Evolutionary conservation across 2,113 vertebrate species (phyloP), one percentile per base, ranked within the genome.

Genomic region (Scortum barcoo): DNA sequence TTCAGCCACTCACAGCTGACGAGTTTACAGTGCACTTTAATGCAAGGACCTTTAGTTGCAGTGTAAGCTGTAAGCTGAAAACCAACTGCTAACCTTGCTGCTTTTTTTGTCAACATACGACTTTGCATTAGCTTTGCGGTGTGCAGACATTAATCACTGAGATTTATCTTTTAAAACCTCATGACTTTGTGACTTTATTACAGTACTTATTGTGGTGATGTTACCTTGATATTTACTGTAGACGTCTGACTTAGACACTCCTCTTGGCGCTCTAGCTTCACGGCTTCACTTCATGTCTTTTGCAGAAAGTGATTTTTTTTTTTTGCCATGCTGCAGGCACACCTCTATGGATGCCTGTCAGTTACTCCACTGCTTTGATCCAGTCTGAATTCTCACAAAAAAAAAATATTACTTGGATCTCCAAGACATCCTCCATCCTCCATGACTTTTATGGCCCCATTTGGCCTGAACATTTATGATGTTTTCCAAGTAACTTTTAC

Each of bases 51-150:
- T 8, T 11, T 36, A 38, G 70, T 60, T 80, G 72, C 74, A 50
- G 66, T 12, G 63, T 80, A 67, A 72, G 72, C 74, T 63, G 40
- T 30, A 28, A 69, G 38, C 48, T 63, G 10, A 71, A 62, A 66
- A 40, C 33, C 20, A 58, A 38, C 38, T 53, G 81, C 81, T 60
- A 40, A 63, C 40, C 63, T 65, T 61, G 76, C 53, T 66, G 24
- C 26, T 63, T 74, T 66, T 66, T 88, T 75, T 72, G 70, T 72
- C 65, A 62, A 68, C 79, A 76, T 51, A 60, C 1, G 4, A 36
- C 58, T 70, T 78, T 74, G 42, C 19, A 65, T 74, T 76, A 81
- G 74, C 58, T 81, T 66, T 66, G 61, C 36, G 19, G 66, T 12
- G 14, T 20, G 44, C 26, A 57, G 36, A 33, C 38, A 78, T 83